Base-by-base conservation (phyloP, 2,797 vertebrate genomes). In the Odontamblyopus lacepedii region DNA sequence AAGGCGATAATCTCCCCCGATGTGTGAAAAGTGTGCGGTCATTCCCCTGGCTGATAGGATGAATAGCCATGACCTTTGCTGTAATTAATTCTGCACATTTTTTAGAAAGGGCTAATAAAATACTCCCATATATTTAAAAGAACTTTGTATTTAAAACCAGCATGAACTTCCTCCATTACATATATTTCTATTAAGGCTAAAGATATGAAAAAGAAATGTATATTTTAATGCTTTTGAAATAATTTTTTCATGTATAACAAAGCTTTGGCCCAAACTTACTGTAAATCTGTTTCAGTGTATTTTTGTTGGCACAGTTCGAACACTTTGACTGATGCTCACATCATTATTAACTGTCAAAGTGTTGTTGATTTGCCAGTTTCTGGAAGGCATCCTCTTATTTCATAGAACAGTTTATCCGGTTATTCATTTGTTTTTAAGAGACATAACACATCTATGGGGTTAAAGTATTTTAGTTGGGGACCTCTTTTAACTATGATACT, bases 81-180 rank as follows among this genome's bases (percentile, higher is more conserved):
- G 85, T 88, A 80, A 88, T 89, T 87, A 79, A 72, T 0, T 57
- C 23, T 26, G 6, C 73, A 72, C 73, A 81, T 70, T 2, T 72
- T 76, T 7, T 6, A 61, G 27, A 29, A 61, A 61, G 27, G 1
- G 57, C 27, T 30, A 30, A 30, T 50, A 30, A 48, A 63, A 72
- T n/a, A 35, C 12, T 23, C 7, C 23, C 9, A 1, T 63, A 18
- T 26, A 30, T 61, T 57, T 13, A 57, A 23, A 63, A 41, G 32
- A 26, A 6, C n/a, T 13, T 63, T 44, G 19, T 63, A 6, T 38
- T 38, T 63, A 19, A 57, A 26, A 57, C 11, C 55, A 55, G 53
- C 19, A 9, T 55, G 8, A 23, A 7, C 9, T 26, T 57, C 9
- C 55, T 57, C 55, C 9, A 57, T 57, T 55, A 9, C 19, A 55